A percentile compares a stretch with the other conserved stretches of the same genome.
phyloP scores from a whole-genome alignment of 2,888 invertebrate species.

The Ecdyonurus torrentis region DNA sequence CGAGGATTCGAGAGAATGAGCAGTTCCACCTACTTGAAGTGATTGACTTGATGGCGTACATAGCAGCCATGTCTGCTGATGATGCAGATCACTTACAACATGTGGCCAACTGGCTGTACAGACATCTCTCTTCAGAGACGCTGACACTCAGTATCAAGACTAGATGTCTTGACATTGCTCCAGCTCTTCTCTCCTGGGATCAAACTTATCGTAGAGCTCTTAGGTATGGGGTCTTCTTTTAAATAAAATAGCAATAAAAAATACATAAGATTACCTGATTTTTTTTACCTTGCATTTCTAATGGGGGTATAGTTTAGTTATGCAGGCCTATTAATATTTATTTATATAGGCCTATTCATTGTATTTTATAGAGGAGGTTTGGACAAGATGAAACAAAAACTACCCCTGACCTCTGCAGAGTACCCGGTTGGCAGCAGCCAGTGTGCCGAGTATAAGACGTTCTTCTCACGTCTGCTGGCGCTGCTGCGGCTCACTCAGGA shows the following conservation, averaged over 20 bases:
- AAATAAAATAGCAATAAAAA: no score
- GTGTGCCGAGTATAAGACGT: slow-evolving; percentile 12
- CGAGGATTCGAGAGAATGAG: not conserved
- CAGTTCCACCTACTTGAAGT: not conserved
- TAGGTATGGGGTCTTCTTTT: no score
- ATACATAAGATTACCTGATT: no score
- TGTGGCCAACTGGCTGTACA: not conserved
- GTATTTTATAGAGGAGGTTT: no score
- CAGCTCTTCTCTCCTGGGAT: not conserved
- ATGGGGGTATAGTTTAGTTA: no score
- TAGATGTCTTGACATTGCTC: not conserved
- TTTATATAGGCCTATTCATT: no score
- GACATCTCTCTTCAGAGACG: not conserved
- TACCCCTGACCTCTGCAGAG: not conserved
- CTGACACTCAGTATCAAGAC: not conserved
- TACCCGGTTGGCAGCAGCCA: not conserved
- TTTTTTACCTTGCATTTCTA: no score
- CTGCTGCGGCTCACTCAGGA: slow-evolving; percentile 10
- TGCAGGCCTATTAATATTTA: no score
- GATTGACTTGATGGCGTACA: not conserved
- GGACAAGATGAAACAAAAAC: no score
- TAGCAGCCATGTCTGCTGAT: not conserved
- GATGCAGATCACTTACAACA: not conserved
- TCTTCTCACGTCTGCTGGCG: slow-evolving; percentile 17
- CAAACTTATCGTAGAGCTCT: not conserved